phyloP scores from a whole-genome alignment of 1,140 invertebrate species.

The Nephotettix cincticeps region DNA sequence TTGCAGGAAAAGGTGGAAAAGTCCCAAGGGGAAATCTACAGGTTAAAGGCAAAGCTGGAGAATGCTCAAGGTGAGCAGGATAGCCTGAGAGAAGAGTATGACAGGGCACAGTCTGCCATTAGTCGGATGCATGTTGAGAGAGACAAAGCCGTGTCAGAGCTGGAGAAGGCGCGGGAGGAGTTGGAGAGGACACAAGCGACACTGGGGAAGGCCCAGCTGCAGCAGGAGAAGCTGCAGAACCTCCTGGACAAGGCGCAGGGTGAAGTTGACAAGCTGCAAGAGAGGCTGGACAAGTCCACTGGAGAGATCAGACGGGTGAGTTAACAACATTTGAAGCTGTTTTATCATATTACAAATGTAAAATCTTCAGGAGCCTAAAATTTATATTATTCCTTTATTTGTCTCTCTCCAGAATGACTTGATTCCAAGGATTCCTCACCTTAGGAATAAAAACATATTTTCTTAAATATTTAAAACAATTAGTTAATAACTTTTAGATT shows the following conservation, averaged over 20 bases:
- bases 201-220: conserved; percentile 83
- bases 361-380: no score
- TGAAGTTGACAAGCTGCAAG: conserved; percentile 87
- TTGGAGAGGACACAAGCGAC: conserved; percentile 85
- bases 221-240: conserved; percentile 87
- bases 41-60: conserved; percentile 89
- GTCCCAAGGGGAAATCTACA: conserved; percentile 91
- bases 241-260: conserved; percentile 84
- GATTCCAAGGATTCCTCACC: no score
- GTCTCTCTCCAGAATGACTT: no score
- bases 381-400: no score
- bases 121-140: conserved; percentile 82
- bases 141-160: conserved; percentile 78
- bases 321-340: no score
- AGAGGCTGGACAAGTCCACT: conserved; percentile 77
- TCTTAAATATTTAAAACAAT: no score
- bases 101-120: conserved; percentile 70
- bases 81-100: conserved; percentile 87
- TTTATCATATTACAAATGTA: no score
- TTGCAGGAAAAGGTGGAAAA: conserved; percentile 91
- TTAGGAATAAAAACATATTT: no score
- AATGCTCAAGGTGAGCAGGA: conserved; percentile 93
- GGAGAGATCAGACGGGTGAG: conserved; percentile 77
- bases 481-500: no score
- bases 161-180: conserved; percentile 89